Base-by-base conservation (phyloP, 2,113 vertebrate genomes). In the Ranitomeya imitator region DNA sequence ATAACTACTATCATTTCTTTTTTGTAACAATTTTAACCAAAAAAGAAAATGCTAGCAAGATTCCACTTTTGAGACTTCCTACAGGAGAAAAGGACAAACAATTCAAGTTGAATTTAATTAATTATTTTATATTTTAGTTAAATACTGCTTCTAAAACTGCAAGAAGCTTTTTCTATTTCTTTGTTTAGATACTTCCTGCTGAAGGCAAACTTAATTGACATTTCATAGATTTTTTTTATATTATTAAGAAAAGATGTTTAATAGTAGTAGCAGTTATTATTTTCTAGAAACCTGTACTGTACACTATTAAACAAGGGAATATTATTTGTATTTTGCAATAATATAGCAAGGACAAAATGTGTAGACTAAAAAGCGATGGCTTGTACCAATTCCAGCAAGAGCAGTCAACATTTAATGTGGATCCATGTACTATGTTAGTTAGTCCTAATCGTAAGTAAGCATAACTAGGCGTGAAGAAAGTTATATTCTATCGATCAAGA, bases 31-130 rank as follows among this genome's bases (percentile, higher is more conserved):
- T 37, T 74, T 74, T 74, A 74, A 74, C 14, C 31, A 74, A 74
- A 16, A 37, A 15, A 37, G 15, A 15, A 16, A 74, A 74, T 12
- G n/a, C 7, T 74, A 6, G n/a, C 21, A 8, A 10, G 2, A n/a
- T 3, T n/a, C 15, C 15, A 45, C 19, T 74, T 19, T 74, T 31
- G 45, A 19, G 8, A 15, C 45, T 74, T 74, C 37, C 11, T 51
- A 21, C 16, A 52, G 15, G 37, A 76, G 19, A 76, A 15, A 51
- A 51, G 12, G 18, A 8, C 7, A 51, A 76, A 21, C 16, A 51
- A 76, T 76, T 76, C 45, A 76, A 51, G 73, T 76, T 76, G 37
- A 76, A 76, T 76, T 74, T 52, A 21, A 21, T 52, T 8, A 74
- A 45, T 74, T 52, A 19, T 73, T 73, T 73, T 76, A 76, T 76